These are phyloP conservation scores for Spizaetus ornatus DNA, from an alignment of 2,113 vertebrate species.

Conservation along the genomic window DNA sequence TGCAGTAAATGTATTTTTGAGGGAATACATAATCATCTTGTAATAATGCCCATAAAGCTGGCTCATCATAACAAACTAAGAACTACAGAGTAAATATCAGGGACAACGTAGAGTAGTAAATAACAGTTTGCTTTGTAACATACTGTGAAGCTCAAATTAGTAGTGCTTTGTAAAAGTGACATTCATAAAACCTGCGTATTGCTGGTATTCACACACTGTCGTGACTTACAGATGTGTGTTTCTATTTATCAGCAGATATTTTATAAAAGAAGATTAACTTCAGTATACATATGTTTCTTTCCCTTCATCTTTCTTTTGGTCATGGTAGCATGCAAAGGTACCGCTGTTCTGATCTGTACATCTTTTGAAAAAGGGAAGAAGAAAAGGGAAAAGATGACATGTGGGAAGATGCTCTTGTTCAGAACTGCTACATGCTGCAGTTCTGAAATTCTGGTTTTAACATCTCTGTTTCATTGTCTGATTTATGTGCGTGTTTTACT, in stretches of 20 bases:
- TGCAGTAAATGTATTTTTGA: neutral
- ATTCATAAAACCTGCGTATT: neutral
- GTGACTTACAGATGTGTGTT: neutral
- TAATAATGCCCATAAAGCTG: neutral
- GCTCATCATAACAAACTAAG: neutral
- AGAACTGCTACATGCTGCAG: neutral
- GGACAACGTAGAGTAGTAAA: neutral
- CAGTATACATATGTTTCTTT: neutral
- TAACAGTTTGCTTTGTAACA: neutral
- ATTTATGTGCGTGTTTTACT: neutral
- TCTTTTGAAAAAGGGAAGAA: neutral
- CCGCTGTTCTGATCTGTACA: neutral
- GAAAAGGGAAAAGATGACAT: neutral
- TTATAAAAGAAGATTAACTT: neutral
- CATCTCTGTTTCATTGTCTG: neutral
- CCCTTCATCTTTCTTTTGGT: neutral
- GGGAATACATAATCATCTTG: neutral
- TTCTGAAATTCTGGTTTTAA: neutral
- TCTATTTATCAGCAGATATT: neutral
- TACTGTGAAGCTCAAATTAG: constrained; percentile 4
- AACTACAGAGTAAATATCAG: neutral
- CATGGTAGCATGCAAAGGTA: neutral
- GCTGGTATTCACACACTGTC: neutral
- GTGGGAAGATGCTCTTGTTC: neutral
- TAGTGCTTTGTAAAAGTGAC: neutral